phyloP scores from a whole-genome alignment of 2,888 invertebrate genomes.

The Stenodera caucasica region DNA sequence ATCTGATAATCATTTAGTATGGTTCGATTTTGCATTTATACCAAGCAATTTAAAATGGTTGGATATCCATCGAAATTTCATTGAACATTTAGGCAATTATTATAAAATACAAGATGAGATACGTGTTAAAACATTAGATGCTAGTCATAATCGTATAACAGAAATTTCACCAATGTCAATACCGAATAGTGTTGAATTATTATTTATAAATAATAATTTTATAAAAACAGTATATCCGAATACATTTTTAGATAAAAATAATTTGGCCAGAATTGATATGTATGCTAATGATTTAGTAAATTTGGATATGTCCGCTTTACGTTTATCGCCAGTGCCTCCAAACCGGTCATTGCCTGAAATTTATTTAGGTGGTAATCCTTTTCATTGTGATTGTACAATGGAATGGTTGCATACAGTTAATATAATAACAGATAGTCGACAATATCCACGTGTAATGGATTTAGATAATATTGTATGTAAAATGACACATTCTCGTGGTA shows the following conservation, averaged over 20 bases:
- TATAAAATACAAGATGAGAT: constrained; percentile 79
- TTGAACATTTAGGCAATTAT: constrained; percentile 81
- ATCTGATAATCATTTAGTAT: constrained; percentile 80
- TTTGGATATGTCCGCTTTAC: constrained; percentile 72
- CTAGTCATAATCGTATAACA: constrained; percentile 77
- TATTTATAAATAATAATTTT: constrained; percentile 78
- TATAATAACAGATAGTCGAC: constrained; percentile 79
- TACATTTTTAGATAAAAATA: constrained; percentile 84
- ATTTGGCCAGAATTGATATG: constrained; percentile 78
- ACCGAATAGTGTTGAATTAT: constrained; percentile 78
- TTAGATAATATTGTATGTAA: constrained; percentile 81
- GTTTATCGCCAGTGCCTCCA: constrained; percentile 74
- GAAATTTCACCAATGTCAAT: constrained; percentile 82
- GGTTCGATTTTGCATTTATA: constrained; percentile 84
- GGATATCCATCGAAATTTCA: constrained; percentile 82
- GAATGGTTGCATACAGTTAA: constrained; percentile 87
- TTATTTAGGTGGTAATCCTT: constrained; percentile 82
- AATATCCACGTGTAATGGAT: too few species aligned
- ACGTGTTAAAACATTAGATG: constrained; percentile 80
- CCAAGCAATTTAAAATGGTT: constrained; percentile 83
- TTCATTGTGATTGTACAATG: constrained; percentile 88
- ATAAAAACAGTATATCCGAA: constrained; percentile 84
- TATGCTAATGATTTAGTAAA: constrained; percentile 79
- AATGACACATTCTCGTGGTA: constrained; percentile 75
- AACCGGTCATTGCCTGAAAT: constrained; percentile 77